phyloP scores from a whole-genome alignment of 2,113 vertebrate species.

The Rana temporaria region DNA sequence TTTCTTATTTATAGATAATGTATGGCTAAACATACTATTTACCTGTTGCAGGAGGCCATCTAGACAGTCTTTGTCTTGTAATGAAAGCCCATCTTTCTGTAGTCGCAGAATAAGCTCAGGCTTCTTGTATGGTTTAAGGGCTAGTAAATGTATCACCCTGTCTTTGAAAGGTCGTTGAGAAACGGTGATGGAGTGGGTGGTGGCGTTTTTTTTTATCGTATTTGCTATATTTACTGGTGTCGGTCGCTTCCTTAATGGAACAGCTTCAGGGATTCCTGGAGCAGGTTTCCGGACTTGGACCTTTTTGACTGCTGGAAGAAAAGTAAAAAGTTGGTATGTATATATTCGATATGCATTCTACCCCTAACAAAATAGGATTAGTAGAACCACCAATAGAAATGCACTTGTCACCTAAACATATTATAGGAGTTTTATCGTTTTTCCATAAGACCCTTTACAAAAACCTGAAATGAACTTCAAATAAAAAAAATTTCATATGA shows the following conservation, averaged over 20 bases:
- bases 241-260: conserved; percentile 85
- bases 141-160: conserved; percentile 91
- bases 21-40: conserved; percentile 30
- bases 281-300: conserved; percentile 93
- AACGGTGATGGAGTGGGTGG: conserved; percentile 56
- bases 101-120: conserved; percentile 91
- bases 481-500: no score
- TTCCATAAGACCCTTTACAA: no score
- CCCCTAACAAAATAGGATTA: no score
- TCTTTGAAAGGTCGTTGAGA: conserved; percentile 87
- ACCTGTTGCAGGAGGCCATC: conserved; percentile 95
- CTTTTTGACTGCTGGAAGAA: conserved; percentile 81
- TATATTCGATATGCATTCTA: no score
- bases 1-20: no score
- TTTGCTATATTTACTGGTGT: conserved; percentile 91
- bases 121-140: conserved; percentile 95
- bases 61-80: conserved; percentile 88
- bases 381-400: no score
- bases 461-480: no score
- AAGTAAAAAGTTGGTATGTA: not conserved
- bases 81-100: conserved; percentile 90
- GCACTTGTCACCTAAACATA: no score
- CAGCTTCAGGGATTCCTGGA: conserved; percentile 79
- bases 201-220: conserved; percentile 79
- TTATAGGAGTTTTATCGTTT: no score